Conservation (phyloP, 2,888 invertebrate species). For the Apodemia hepburni region DNA sequence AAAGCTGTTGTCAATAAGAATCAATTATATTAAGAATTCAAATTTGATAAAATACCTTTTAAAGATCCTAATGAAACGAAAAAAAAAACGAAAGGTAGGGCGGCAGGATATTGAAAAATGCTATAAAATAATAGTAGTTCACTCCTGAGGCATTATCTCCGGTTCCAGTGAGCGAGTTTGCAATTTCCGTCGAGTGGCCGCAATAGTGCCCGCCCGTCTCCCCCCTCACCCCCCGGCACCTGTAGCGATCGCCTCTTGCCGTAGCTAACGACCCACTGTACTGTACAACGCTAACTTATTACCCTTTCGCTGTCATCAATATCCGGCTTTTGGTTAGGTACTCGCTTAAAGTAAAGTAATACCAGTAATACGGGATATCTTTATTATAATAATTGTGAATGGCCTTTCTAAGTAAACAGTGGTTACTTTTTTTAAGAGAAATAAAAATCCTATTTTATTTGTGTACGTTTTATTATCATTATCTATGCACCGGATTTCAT, state of each 20-base stretch:
- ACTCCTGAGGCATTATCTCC: conserved; percentile 41
- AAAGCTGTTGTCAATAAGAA: no score
- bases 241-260: neutral
- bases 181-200: conserved; percentile 43
- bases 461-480: no score
- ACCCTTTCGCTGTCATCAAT: neutral
- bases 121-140: conserved; percentile 42
- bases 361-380: neutral
- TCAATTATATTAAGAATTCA: no score
- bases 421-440: no score
- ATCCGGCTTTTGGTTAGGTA: neutral
- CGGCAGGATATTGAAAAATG: conserved; percentile 39
- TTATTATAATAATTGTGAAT: no score
- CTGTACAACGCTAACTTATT: conserved; percentile 1
- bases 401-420: no score
- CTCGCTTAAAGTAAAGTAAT: neutral
- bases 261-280: conserved; percentile 6
- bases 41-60: no score
- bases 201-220: conserved; percentile 22
- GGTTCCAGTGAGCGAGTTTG: conserved; percentile 44
- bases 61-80: neutral
- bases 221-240: neutral
- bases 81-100: neutral
- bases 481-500: no score
- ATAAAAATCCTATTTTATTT: no score